Percentiles rank a stretch among this genome's conserved stretches.
These are phyloP conservation scores for Chrysotoxum bicinctum DNA, from an alignment of 2,888 invertebrate species.

Conservation along the genomic window DNA sequence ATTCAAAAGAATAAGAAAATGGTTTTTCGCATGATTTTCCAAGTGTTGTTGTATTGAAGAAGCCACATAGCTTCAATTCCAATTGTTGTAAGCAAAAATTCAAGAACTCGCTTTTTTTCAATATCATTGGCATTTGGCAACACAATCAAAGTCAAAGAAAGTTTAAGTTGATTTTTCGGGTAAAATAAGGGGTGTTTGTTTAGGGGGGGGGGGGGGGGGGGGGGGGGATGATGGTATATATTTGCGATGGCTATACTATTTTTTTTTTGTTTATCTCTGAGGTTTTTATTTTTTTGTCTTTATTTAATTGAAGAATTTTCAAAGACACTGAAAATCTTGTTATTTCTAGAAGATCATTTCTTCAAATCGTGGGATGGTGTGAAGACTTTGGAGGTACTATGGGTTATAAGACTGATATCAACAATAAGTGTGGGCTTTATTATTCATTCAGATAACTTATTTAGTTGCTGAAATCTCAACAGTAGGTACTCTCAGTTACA, in stretches of 20 bases:
- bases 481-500: no score
- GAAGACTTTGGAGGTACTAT: no score
- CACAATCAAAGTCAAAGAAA: conserved; percentile 5
- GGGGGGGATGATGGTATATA: neutral
- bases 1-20: conserved; percentile 45
- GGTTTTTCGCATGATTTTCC: conserved; percentile 35
- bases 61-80: conserved; percentile 34
- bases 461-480: no score
- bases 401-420: no score
- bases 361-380: no score
- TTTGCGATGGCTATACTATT: neutral
- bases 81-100: conserved; percentile 10
- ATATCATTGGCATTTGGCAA: conserved; percentile 12
- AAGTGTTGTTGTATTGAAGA: conserved; percentile 32
- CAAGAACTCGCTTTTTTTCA: neutral
- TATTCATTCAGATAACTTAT: no score
- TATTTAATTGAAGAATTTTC: neutral
- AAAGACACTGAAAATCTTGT: no score
- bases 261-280: neutral
- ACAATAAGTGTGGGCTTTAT: no score
- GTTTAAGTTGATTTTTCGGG: neutral
- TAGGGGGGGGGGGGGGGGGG: neutral
- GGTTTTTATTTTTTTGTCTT: neutral
- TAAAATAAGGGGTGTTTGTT: no score
- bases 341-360: no score